These are phyloP conservation scores for Eristalis arbustorum DNA, from an alignment of 2,888 invertebrate species.

Conservation along the genomic window DNA sequence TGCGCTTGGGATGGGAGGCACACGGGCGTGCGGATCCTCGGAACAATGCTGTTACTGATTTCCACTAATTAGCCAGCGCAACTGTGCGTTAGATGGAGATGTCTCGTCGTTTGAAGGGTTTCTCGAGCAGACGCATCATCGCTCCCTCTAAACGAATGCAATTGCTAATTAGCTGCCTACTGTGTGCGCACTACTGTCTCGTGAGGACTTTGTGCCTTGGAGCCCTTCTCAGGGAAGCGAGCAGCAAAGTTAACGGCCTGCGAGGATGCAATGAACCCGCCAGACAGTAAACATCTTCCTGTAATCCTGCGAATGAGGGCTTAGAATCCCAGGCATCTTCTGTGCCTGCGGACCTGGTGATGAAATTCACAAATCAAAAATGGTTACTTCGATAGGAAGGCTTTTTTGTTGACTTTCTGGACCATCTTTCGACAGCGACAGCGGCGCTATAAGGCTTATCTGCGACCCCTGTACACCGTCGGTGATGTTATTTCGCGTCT, in stretches of 20 bases:
- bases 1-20: not conserved
- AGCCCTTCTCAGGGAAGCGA: too few relatives aligned
- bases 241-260: constrained; percentile 10
- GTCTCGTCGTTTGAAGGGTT: constrained; percentile 6
- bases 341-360: too few relatives aligned
- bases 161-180: constrained; percentile 40
- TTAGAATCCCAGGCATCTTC: too few relatives aligned
- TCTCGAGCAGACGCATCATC: constrained; percentile 48
- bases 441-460: too few relatives aligned
- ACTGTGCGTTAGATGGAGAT: constrained; percentile 15
- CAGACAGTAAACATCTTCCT: not conserved
- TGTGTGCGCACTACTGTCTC: too few relatives aligned
- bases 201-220: too few relatives aligned
- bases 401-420: too few relatives aligned
- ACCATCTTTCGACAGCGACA: too few relatives aligned
- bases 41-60: constrained; percentile 35
- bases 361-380: too few relatives aligned
- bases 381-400: too few relatives aligned
- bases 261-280: not conserved
- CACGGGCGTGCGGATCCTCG: not conserved
- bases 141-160: constrained; percentile 17
- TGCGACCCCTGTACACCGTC: too few relatives aligned
- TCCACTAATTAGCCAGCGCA: constrained; percentile 55
- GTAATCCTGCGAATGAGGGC: not conserved
- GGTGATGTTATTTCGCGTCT: too few relatives aligned